phyloP scores from a whole-genome alignment of 2,888 invertebrate species.

The Plagodis dolabraria region DNA sequence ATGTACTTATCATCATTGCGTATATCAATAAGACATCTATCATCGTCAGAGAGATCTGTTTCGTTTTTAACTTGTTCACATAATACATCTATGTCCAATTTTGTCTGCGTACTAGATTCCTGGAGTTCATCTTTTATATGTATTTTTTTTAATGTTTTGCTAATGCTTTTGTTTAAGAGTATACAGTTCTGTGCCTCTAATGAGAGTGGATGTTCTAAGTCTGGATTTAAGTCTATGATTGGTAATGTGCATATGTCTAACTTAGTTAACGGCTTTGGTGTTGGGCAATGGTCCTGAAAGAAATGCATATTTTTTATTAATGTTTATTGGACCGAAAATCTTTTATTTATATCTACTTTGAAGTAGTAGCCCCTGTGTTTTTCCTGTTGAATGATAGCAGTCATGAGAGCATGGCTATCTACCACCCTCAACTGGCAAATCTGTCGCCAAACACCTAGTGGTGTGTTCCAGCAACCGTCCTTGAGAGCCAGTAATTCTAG shows the following conservation, averaged over 20 bases:
- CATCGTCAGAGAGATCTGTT: slow-evolving; percentile 39
- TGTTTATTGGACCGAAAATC: too few species aligned
- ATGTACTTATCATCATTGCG: slow-evolving; percentile 4
- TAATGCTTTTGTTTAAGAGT: background rate
- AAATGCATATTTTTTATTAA: background rate
- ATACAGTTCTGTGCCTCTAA: background rate
- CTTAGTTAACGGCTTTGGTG: background rate
- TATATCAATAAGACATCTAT: slow-evolving; percentile 39
- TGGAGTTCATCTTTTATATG: background rate
- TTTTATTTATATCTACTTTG: too few species aligned
- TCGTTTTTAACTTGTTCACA: slow-evolving; percentile 34
- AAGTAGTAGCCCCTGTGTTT: too few species aligned
- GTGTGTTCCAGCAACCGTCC: too few species aligned
- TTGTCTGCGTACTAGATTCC: too few species aligned
- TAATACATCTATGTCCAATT: too few species aligned
- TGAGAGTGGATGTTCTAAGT: background rate
- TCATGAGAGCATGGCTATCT: too few species aligned
- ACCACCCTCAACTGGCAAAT: too few species aligned
- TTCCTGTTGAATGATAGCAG: too few species aligned
- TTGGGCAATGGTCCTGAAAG: slow-evolving; percentile 1
- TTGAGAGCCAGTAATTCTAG: too few species aligned
- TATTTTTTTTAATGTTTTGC: background rate
- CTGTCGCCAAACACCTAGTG: too few species aligned
- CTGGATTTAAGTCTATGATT: background rate
- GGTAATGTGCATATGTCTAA: background rate